phyloP scores from a whole-genome alignment of 2,888 invertebrate genomes.

The Anodontia alba region DNA sequence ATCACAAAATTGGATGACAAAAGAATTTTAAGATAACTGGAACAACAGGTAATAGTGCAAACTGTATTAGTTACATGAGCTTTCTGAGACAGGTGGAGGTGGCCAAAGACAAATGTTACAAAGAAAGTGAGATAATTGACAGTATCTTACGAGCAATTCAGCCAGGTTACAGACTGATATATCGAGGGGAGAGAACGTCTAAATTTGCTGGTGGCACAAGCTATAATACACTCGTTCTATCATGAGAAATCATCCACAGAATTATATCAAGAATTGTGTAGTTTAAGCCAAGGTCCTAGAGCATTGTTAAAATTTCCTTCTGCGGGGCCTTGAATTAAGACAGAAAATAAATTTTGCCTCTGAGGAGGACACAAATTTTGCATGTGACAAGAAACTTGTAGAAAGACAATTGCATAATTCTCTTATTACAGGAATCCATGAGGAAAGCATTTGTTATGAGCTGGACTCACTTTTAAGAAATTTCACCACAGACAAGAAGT shows the following conservation, averaged over 20 bases:
- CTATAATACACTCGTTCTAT: not conserved
- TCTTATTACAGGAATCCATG: not conserved
- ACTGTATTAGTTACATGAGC: no score
- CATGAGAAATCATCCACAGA: no score
- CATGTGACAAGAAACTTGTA: not conserved
- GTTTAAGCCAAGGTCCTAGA: not conserved
- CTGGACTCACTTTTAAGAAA: not conserved
- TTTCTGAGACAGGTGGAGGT: no score
- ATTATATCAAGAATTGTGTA: conserved; percentile 3
- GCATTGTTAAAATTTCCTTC: not conserved
- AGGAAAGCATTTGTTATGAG: not conserved
- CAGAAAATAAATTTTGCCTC: not conserved
- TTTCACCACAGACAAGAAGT: not conserved
- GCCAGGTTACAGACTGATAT: conserved; percentile 28
- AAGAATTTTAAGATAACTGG: conserved; percentile 33
- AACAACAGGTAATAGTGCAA: conserved; percentile 21
- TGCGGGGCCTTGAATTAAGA: not conserved
- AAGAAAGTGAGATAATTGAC: no score
- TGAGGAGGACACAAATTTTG: not conserved
- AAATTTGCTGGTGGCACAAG: not conserved
- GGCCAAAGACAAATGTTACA: no score
- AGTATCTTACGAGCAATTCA: conserved; percentile 20
- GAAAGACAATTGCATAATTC: not conserved
- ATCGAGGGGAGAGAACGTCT: conserved; percentile 27
- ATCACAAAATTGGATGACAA: not conserved